Evolutionary conservation across 2,113 vertebrate genomes (phyloP), one percentile per base, ranked within the genome.

Genomic region (Corvus hawaiiensis): DNA sequence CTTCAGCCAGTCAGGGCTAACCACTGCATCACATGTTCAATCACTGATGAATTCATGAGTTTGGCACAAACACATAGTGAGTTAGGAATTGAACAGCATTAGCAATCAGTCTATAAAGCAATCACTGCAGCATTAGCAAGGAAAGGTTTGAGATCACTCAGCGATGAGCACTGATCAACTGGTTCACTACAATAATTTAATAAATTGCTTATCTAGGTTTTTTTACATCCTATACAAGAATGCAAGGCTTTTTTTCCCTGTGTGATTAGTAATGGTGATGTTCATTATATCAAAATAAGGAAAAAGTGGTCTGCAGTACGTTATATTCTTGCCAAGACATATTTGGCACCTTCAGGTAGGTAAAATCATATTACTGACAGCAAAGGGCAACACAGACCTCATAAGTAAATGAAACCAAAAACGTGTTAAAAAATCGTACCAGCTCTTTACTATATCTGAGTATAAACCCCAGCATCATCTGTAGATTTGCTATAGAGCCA

Each of bases 11-110:
- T 54, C n/a, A 67, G 32, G 9, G 13, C 55, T 58, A 52, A 43
- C 32, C 35, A 46, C 1, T 21, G 9, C 3, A 58, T 37, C n/a
- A 43, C 1, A 0, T 0, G 0, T 33, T 62, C 21, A 24, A 1
- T 24, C 33, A 43, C 13, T 30, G 23, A 48, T 10, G 20, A 17
- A 79, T 41, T 75, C 1, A 1, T 12, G 11, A 49, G 21, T 22
- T 51, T 56, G 63, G 30, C 55, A 77, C 27, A 77, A 68, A 90
- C 14, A 66, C 9, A 18, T 18, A 11, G 23, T 5, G 2, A 73
- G 20, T 59, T 54, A 43, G 61, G 7, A 39, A 78, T 4, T 61
- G 75, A 63, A 44, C 32, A 69, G 19, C 83, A 74, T 12, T 49
- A 61, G 30, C 32, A 56, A 35, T 3, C 16, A n/a, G 4, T 30